Percentiles rank a stretch among this genome's conserved stretches.
phyloP scores from a whole-genome alignment of 2,888 invertebrate species.

The Lissonota sp. region DNA sequence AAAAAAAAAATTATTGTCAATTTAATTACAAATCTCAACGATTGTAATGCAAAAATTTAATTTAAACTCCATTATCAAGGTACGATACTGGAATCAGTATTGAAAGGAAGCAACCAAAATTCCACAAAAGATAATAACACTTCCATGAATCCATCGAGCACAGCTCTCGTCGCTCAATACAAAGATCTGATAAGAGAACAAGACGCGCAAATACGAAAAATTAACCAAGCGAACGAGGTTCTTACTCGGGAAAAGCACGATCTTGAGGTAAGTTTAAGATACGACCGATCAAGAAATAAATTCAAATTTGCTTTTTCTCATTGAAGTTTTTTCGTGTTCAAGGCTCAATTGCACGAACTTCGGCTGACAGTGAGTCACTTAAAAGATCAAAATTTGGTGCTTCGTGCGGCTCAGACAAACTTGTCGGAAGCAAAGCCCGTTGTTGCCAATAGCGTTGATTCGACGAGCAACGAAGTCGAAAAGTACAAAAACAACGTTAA shows the following conservation, averaged over 20 bases:
- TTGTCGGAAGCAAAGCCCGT: constrained; percentile 68
- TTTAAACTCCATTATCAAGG: constrained; percentile 77
- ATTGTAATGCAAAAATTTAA: not conserved
- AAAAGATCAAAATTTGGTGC: constrained; percentile 93
- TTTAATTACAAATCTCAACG: not conserved
- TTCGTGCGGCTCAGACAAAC: constrained; percentile 87
- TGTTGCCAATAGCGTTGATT: constrained; percentile 63
- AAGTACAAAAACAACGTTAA: constrained; percentile 72
- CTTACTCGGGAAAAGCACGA: constrained; percentile 76
- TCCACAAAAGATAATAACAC: constrained; percentile 72
- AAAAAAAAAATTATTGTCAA: constrained; percentile 18
- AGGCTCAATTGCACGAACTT: constrained; percentile 86
- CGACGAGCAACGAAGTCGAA: constrained; percentile 72
- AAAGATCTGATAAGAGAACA: constrained; percentile 96
- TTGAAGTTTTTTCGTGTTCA: constrained; percentile 1
- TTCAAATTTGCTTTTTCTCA: not conserved
- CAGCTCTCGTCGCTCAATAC: constrained; percentile 89
- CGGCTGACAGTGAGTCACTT: constrained; percentile 90
- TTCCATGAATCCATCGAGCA: constrained; percentile 73
- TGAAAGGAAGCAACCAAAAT: constrained; percentile 74
- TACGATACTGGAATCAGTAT: constrained; percentile 85
- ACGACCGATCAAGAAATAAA: not conserved
- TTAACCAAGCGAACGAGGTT: constrained; percentile 73
- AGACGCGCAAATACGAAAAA: constrained; percentile 88
- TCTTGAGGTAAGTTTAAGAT: constrained; percentile 71